Base-by-base conservation (phyloP, 2,797 vertebrate species). In the Rhyacichthys aspro region DNA sequence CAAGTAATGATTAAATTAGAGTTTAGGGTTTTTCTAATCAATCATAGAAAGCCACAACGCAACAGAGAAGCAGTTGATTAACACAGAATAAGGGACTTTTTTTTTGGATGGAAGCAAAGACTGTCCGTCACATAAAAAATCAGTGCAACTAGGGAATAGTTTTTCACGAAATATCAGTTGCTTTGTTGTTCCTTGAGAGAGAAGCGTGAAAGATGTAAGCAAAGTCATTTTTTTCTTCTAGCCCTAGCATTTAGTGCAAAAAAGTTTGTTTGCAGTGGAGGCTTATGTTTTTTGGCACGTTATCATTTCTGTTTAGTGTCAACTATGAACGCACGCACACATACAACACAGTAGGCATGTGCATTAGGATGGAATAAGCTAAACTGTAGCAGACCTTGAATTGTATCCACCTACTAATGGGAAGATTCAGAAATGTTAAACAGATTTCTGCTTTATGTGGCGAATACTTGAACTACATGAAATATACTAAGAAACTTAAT, bases 191-290 rank as follows among this genome's bases (percentile, higher is more conserved):
- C 70, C 70, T 81, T 59, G 44, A 68, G 72, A 59, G 62, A 79
- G 73, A 88, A 72, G 78, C 60, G 46, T 63, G 76, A 79, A 79
- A 71, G 23, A 53, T 72, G 70, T 70, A 75, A 86, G 73, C 72
- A 73, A 78, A 71, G 47, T 34, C 66, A 43, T 59, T 18, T 55
- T n/a, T 18, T 81, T 80, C 43, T 67, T 83, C 70, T 83, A 86
- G 84, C 85, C 84, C 83, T 87, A 83, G 87, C 67, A 4, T 85
- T 83, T 70, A 87, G 88, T 89, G 89, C 81, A 88, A 88, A 85
- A 78, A 65, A 79, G 78, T 82, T 55, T 64, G 65, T 76, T 60
- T 78, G 55, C 55, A 43, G 79, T 76, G 82, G 81, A 84, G 78
- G 73, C 66, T 59, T 76, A 74, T 77, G 79, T 84, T 74, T 74